Conservation (phyloP, 2,113 vertebrate species). For the Bostrychus sinensis region DNA sequence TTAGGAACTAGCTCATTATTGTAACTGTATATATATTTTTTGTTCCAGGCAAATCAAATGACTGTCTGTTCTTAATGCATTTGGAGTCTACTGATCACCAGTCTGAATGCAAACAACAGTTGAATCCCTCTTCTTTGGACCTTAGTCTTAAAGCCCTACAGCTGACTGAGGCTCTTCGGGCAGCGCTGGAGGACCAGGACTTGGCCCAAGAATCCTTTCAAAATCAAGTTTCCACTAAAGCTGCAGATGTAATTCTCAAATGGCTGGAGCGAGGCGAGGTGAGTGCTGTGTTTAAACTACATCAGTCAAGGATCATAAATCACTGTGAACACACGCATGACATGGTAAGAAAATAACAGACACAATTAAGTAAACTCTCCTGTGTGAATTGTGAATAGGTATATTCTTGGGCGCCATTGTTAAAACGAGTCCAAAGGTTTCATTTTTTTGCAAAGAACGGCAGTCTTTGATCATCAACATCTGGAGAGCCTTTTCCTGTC, state of each 20-base stretch:
- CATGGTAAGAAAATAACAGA: background rate
- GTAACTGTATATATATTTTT: background rate
- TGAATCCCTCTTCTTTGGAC: slow-evolving; percentile 25
- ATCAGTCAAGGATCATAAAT: background rate
- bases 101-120: slow-evolving; percentile 29
- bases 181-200: slow-evolving; percentile 81
- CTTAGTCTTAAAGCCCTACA: slow-evolving; percentile 79
- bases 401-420: background rate
- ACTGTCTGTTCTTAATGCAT: slow-evolving; percentile 74
- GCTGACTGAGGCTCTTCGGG: slow-evolving; percentile 85
- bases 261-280: slow-evolving; percentile 85
- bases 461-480: slow-evolving; percentile 61
- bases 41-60: slow-evolving; percentile 77
- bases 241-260: slow-evolving; percentile 78
- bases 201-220: slow-evolving; percentile 78
- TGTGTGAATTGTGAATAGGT: background rate
- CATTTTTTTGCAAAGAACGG: slow-evolving; percentile 19
- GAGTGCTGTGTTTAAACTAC: slow-evolving; percentile 55
- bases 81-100: slow-evolving; percentile 70
- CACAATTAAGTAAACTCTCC: background rate
- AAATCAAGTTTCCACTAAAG: slow-evolving; percentile 81
- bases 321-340: background rate
- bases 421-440: slow-evolving; percentile 27
- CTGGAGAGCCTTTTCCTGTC: slow-evolving; percentile 61
- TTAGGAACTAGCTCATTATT: background rate